These are phyloP conservation scores for Solea senegalensis DNA, from an alignment of 2,113 vertebrate genomes.

Conservation along the genomic window DNA sequence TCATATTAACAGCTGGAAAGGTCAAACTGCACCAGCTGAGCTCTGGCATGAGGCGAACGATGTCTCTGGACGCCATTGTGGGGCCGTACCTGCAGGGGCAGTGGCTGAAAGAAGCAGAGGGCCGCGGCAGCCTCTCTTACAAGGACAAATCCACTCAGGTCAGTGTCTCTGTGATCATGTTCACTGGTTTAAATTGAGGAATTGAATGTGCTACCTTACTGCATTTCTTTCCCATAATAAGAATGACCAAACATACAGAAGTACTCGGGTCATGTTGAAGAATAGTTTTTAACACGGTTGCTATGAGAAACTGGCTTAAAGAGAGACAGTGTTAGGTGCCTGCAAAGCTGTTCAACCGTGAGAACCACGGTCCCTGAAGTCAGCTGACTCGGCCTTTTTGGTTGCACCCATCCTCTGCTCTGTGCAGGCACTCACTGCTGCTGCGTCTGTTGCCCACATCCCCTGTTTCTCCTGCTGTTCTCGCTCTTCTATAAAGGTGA, in stretches of 20 bases:
- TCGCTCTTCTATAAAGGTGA: constrained; percentile 34
- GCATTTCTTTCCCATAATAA: no score
- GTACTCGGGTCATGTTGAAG: not conserved
- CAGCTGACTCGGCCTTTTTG: constrained; percentile 64
- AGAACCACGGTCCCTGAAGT: constrained; percentile 66
- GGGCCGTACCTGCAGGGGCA: constrained; percentile 91
- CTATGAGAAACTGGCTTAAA: not conserved
- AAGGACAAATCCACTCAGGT: constrained; percentile 94
- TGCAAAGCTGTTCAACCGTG: constrained; percentile 51
- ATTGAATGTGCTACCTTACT: no score
- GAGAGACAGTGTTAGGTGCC: constrained; percentile 43
- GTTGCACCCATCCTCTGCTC: constrained; percentile 68
- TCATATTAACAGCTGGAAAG: constrained; percentile 73
- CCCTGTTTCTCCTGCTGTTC: constrained; percentile 55
- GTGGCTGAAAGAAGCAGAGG: constrained; percentile 88
- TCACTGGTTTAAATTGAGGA: no score
- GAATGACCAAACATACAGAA: no score
- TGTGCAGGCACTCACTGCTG: constrained; percentile 53
- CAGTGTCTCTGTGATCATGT: constrained; percentile 27
- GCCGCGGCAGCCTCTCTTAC: constrained; percentile 67
- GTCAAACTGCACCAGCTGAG: constrained; percentile 74
- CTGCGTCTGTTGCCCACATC: constrained; percentile 63
- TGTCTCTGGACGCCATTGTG: constrained; percentile 88
- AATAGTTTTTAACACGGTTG: constrained; percentile 27
- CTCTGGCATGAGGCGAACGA: constrained; percentile 82